phyloP scores from a whole-genome alignment of 2,797 vertebrate genomes.

The Delichon dasypus region DNA sequence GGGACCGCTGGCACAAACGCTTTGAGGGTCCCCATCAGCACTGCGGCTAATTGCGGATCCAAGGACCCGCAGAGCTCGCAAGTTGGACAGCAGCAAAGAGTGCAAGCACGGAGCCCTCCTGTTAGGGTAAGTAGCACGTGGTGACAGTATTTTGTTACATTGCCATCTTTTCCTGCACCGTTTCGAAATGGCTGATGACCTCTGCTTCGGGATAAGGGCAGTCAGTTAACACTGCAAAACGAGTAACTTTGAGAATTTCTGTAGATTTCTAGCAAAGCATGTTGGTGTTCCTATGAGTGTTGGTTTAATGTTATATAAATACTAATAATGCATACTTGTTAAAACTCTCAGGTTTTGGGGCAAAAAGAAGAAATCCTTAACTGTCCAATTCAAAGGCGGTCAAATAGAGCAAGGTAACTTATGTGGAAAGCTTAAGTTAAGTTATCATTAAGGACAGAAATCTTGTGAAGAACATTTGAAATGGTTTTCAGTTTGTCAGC shows the following conservation, averaged over 20 bases:
- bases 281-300: neutral
- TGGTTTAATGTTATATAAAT: neutral
- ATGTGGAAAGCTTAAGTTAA: neutral
- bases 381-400: neutral
- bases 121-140: constrained; percentile 86
- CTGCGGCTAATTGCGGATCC: constrained; percentile 74
- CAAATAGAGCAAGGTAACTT: neutral
- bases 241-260: neutral
- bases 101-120: constrained; percentile 89
- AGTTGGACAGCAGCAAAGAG: constrained; percentile 84
- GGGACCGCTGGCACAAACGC: constrained; percentile 64
- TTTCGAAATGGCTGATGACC: neutral
- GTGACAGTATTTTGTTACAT: neutral
- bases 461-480: neutral
- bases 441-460: neutral
- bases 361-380: neutral
- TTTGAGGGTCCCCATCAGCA: constrained; percentile 74
- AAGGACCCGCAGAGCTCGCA: constrained; percentile 82
- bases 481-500: neutral
- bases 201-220: neutral
- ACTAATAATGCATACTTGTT: neutral
- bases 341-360: neutral
- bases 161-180: neutral
- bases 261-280: neutral
- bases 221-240: neutral